Conservation (phyloP, 2,113 vertebrate genomes). For the Stercorarius parasiticus region DNA sequence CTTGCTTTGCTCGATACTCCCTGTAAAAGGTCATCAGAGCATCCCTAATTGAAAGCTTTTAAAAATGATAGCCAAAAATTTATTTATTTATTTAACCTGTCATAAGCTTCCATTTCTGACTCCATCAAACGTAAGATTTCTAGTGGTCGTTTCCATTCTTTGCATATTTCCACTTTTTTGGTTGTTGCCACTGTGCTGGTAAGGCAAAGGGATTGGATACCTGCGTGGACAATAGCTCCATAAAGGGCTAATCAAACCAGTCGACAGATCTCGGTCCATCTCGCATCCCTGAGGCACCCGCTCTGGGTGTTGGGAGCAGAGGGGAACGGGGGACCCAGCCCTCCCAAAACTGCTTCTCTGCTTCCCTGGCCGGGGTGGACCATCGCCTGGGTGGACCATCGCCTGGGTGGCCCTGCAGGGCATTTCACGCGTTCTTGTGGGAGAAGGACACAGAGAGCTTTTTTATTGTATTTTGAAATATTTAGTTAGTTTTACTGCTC, state of each 20-base stretch:
- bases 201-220: background rate
- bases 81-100: background rate
- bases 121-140: fast-evolving
- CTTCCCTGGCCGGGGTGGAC: background rate
- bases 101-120: background rate
- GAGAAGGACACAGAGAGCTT: fast-evolving
- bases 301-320: background rate
- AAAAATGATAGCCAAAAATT: background rate
- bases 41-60: background rate
- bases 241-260: too few species aligned
- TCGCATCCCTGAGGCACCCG: fast-evolving
- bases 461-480: background rate
- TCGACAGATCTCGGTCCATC: background rate
- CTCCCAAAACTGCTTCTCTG: background rate
- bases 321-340: too few species aligned
- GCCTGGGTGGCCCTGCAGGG: background rate
- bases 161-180: background rate
- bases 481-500: background rate
- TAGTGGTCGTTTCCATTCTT: background rate
- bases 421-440: background rate
- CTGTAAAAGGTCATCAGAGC: background rate
- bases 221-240: fast-evolving
- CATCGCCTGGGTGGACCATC: too few species aligned
- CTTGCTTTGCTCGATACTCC: background rate
- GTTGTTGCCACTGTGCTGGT: background rate